A percentile compares a stretch with the other conserved stretches of the same genome.
Conservation (phyloP, 2,888 invertebrate species). For the Microplitis deprimator region DNA sequence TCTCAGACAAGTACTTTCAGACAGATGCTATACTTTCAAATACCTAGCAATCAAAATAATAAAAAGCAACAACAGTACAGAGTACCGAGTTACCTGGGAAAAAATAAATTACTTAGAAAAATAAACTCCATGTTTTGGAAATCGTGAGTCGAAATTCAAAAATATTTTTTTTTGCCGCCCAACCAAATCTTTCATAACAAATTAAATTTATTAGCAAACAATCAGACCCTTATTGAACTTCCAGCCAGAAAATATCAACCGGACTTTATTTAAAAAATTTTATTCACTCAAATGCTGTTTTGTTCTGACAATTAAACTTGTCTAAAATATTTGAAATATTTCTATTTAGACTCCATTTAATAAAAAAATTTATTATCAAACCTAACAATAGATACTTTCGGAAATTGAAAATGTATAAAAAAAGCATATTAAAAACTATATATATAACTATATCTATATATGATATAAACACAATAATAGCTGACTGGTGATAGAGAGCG, state of each 20-base stretch:
- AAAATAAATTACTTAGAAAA: neutral
- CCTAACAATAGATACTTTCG: conserved; percentile 1
- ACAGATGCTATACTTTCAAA: conserved; percentile 5
- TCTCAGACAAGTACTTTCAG: conserved; percentile 41
- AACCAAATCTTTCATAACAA: too few species aligned
- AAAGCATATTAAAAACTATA: neutral
- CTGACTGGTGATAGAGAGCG: conserved; percentile 56
- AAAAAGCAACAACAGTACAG: neutral
- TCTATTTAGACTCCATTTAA: too few species aligned
- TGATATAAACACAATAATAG: conserved; percentile 20
- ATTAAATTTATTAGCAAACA: too few species aligned
- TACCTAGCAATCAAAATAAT: conserved; percentile 28
- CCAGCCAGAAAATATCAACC: too few species aligned
- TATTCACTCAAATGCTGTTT: too few species aligned
- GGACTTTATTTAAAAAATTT: too few species aligned
- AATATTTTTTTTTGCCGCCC: too few species aligned
- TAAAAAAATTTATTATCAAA: neutral
- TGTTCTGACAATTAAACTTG: too few species aligned
- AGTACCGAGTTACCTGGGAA: too few species aligned
- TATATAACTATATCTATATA: conserved; percentile 15
- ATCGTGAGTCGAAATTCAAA: too few species aligned
- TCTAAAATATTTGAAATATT: too few species aligned
- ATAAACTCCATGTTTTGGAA: neutral
- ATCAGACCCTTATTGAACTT: too few species aligned
- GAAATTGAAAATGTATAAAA: conserved; percentile 7